Conservation (phyloP, 2,888 invertebrate genomes). For the Mechanitis mazaeus region DNA sequence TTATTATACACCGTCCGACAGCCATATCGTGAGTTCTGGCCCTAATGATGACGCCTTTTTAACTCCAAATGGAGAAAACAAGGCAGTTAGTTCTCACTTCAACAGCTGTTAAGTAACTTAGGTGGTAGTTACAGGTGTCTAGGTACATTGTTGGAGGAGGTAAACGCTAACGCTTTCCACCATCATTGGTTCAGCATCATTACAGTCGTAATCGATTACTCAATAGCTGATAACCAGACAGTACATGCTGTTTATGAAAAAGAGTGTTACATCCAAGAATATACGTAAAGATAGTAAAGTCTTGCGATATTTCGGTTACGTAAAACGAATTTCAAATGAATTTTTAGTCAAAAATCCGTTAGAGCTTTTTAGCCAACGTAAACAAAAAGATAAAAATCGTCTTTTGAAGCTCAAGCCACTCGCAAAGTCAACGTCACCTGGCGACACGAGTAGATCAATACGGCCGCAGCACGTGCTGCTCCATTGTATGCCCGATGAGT, state of each 20-base stretch:
- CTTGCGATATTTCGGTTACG: no score
- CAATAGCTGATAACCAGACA: constrained; percentile 7
- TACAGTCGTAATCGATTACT: constrained; percentile 20
- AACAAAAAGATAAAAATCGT: no score
- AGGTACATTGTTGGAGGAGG: constrained; percentile 28
- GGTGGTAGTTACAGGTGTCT: constrained; percentile 49
- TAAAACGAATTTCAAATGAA: not conserved
- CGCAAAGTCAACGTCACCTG: constrained; percentile 61
- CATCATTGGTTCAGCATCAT: constrained; percentile 23
- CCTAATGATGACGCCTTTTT: constrained; percentile 38
- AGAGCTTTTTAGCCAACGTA: not conserved
- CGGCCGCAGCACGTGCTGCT: constrained; percentile 67
- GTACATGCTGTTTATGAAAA: constrained; percentile 4
- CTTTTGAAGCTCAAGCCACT: constrained; percentile 42
- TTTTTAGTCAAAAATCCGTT: not conserved
- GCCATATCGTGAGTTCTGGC: constrained; percentile 30
- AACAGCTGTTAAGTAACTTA: constrained; percentile 40
- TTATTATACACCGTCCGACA: constrained; percentile 28
- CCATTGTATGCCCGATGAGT: constrained; percentile 69
- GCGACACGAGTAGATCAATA: constrained; percentile 58
- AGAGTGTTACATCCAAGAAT: not conserved
- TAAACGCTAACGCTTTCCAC: constrained; percentile 34
- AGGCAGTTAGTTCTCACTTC: constrained; percentile 42
- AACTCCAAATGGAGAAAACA: constrained; percentile 37
- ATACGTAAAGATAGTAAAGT: not conserved